These are phyloP conservation scores for Hippoglossus stenolepis DNA, from an alignment of 2,113 vertebrate genomes.

Conservation along the genomic window DNA sequence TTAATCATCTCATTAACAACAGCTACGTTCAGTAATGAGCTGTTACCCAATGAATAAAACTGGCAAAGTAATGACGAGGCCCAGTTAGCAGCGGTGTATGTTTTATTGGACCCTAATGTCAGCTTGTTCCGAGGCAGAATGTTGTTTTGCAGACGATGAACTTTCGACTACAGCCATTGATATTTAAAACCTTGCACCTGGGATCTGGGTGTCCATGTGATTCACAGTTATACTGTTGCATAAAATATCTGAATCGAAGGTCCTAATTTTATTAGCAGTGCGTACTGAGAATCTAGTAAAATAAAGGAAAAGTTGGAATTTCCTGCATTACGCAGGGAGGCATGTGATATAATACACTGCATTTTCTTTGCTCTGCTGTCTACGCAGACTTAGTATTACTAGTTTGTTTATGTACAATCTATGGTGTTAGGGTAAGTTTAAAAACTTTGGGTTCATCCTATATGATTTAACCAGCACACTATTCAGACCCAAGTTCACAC, in stretches of 20 bases:
- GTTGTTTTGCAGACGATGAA: slow-evolving; percentile 33
- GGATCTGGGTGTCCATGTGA: slow-evolving; percentile 23
- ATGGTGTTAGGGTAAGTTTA: background rate
- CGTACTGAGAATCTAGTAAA: slow-evolving; percentile 56
- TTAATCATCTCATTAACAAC: slow-evolving; percentile 68
- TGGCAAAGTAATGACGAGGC: slow-evolving; percentile 44
- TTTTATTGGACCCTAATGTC: slow-evolving; percentile 63
- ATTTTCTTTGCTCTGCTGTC: slow-evolving; percentile 12
- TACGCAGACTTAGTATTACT: background rate
- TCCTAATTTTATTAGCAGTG: slow-evolving; percentile 40
- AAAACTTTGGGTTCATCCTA: too few species aligned
- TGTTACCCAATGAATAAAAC: slow-evolving; percentile 43
- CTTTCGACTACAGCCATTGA: slow-evolving; percentile 32
- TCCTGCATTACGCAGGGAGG: slow-evolving; percentile 45
- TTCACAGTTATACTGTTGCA: slow-evolving; percentile 21
- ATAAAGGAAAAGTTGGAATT: slow-evolving; percentile 55
- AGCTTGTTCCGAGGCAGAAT: slow-evolving; percentile 42
- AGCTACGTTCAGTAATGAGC: slow-evolving; percentile 59
- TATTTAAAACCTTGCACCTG: slow-evolving; percentile 25
- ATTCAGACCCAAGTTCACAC: background rate
- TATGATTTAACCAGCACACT: background rate
- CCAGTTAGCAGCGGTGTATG: slow-evolving; percentile 33
- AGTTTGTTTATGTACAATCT: background rate
- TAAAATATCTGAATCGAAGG: slow-evolving; percentile 49
- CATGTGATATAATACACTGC: slow-evolving; percentile 38